These are phyloP conservation scores for Trachurus trachurus DNA, from an alignment of 2,797 vertebrate genomes.

Conservation along the genomic window DNA sequence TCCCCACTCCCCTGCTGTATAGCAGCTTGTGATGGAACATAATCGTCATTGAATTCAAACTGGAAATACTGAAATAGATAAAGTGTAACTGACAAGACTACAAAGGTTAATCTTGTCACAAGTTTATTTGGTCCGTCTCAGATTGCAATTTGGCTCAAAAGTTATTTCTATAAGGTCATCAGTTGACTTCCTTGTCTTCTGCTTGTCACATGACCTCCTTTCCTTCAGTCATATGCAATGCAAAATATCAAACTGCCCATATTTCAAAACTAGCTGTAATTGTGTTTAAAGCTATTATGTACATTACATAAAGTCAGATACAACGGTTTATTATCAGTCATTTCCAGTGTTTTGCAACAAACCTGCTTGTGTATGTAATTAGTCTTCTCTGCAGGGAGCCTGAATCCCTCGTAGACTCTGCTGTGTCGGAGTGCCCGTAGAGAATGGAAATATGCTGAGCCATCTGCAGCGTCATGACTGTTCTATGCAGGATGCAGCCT, in stretches of 20 bases:
- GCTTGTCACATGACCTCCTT: conserved; percentile 53
- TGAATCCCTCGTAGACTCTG: conserved; percentile 48
- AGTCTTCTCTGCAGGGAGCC: conserved; percentile 47
- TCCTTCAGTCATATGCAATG: conserved; percentile 8
- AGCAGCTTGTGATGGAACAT: neutral
- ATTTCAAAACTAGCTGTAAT: conserved; percentile 12
- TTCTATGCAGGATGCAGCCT: conserved; percentile 35
- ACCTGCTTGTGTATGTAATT: conserved; percentile 75
- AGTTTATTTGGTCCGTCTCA: conserved; percentile 27
- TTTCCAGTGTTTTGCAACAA: conserved; percentile 65
- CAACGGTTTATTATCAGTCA: conserved; percentile 8
- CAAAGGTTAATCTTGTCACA: conserved; percentile 54
- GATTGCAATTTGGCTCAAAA: conserved; percentile 24
- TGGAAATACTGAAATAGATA: conserved; percentile 6
- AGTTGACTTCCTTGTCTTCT: conserved; percentile 44
- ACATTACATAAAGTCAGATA: conserved; percentile 22
- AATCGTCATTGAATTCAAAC: neutral
- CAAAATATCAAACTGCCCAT: neutral
- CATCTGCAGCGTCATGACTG: conserved; percentile 64
- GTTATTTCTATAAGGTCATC: neutral
- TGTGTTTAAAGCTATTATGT: conserved; percentile 7
- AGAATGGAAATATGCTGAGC: conserved; percentile 72
- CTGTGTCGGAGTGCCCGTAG: conserved; percentile 35
- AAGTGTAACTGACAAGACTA: neutral
- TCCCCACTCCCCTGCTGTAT: neutral